Evolutionary conservation across 2,888 invertebrate genomes (phyloP), one percentile per base, ranked within the genome.

Genomic region (Nebria salina): DNA sequence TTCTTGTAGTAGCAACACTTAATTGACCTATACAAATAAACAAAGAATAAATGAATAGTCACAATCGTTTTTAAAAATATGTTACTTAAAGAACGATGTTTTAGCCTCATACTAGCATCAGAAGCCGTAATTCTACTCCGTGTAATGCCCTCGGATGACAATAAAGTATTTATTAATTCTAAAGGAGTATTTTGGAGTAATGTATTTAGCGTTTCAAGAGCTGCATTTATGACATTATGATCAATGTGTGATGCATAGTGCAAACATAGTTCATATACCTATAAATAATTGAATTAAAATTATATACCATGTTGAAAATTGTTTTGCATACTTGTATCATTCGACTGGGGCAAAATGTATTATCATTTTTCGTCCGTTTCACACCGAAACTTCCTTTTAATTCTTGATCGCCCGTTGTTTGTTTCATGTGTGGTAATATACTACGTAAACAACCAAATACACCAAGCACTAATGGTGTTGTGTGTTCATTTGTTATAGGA

Each of bases 211-310:
- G 93, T 91, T 88, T 98, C 98, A 87, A 98, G 91, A 20, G 97
- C 93, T 0, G 96, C 94, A 86, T 97, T 97, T 84, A 96, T 93
- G 82, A 97, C 93, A 88, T 97, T 97, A 88, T 98, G 97, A 88
- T 97, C 96, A 7, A 90, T 89, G 85, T 94, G 93, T 41, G 91
- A 90, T 81, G 93, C 90, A 88, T 94, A 95, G 86, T 93, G 90
- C 76, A 96, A 88, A 88, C 95, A 95, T 81, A 95, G 90, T 88
- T 95, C 94, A 87, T 95, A 96, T 54, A 96, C 90, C 93, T 96
- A 90, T 83, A 91, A 89, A 85, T 54, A 65, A 91, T 54, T 89
- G 89, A 84, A 88, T 88, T 65, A 90, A 86, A 89, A 90, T 20
- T 20, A 84, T 43, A 76, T 34, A 70, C 77, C 0, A 20, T 8